Evolutionary conservation across 2,113 vertebrate genomes (phyloP).

Genomic region (Amazona guildingii): DNA sequence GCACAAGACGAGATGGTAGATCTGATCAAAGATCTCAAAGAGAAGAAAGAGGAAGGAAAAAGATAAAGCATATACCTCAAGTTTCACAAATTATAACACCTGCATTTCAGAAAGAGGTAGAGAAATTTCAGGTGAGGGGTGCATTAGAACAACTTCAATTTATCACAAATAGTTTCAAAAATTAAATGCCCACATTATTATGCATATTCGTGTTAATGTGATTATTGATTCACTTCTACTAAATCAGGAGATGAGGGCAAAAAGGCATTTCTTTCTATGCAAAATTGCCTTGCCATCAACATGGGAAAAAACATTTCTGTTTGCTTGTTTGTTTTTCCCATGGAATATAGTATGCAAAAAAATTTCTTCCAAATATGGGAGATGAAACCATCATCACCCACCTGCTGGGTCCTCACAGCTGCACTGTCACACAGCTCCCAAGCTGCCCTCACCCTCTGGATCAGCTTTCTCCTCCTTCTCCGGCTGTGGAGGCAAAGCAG

Average conservation of each 20-base stretch:
- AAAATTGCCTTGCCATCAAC: neutral
- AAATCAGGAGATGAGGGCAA: neutral
- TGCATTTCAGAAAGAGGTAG: neutral
- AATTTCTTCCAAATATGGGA: neutral
- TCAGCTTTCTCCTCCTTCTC: neutral
- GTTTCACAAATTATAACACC: neutral
- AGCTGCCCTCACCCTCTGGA: accelerated
- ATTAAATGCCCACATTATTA: neutral
- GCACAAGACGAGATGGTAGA: neutral
- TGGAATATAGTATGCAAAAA: neutral
- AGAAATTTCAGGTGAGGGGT: neutral
- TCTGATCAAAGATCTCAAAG: neutral
- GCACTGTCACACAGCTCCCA: accelerated
- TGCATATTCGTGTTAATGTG: neutral
- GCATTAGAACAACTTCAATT: neutral
- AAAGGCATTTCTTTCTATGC: too few species aligned
- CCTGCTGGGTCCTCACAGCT: neutral
- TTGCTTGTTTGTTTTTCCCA: neutral
- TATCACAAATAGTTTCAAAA: neutral
- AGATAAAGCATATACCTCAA: neutral
- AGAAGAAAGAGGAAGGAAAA: neutral
- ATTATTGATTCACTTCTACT: neutral
- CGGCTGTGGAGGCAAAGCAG: neutral
- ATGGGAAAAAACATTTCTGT: neutral
- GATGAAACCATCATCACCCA: neutral